A percentile compares a stretch with the other conserved stretches of the same genome.
Evolutionary conservation across 2,113 vertebrate species (phyloP).

Genomic region (Nicator chloris): DNA sequence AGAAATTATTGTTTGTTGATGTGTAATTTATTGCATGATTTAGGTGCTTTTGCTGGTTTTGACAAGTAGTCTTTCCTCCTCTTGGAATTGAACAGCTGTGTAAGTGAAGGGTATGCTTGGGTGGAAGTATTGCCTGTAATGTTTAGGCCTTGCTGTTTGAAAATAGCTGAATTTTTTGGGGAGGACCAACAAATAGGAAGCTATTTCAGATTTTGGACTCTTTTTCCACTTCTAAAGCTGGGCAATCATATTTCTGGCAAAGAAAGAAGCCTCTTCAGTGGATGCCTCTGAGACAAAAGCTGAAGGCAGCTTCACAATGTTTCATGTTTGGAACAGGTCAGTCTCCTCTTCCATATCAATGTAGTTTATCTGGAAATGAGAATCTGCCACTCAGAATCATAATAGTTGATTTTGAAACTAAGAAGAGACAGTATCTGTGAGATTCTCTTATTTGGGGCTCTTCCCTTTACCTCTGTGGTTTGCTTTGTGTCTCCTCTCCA

Average conservation of each 20-base stretch:
- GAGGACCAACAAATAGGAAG: not conserved
- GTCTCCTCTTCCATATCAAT: not conserved
- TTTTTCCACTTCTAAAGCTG: not conserved
- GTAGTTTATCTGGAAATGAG: not conserved
- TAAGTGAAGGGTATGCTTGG: not conserved
- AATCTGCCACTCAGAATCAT: not conserved
- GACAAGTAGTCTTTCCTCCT: not conserved
- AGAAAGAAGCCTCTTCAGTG: not conserved
- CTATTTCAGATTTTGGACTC: not conserved
- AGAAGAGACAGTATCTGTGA: not conserved
- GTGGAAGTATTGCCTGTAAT: not conserved
- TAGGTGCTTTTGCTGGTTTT: not conserved
- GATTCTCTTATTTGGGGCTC: not conserved
- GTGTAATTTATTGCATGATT: not conserved
- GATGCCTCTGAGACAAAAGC: not conserved
- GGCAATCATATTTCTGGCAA: not conserved
- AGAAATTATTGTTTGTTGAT: not conserved
- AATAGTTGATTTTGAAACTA: constrained; percentile 3
- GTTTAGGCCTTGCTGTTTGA: not conserved
- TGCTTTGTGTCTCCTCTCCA: not conserved
- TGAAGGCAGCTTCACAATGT: not conserved
- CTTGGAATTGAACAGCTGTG: not conserved
- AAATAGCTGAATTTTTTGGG: not conserved
- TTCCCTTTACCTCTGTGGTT: not conserved
- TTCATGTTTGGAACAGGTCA: not conserved